Conservation (phyloP, 2,888 invertebrate species). For the Quadroppia sp. region DNA sequence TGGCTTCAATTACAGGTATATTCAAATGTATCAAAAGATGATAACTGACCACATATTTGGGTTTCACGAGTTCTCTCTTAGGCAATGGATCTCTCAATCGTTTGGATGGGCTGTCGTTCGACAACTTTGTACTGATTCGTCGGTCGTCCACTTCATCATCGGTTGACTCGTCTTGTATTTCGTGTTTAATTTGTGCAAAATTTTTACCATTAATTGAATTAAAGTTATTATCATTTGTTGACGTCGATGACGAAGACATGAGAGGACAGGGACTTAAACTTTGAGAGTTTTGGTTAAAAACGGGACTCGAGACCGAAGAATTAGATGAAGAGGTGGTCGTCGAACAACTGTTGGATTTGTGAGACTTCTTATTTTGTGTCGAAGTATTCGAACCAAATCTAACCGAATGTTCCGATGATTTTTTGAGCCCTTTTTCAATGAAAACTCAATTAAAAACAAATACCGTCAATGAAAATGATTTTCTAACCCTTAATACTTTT, state of each 20-base stretch:
- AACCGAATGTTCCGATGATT: constrained; percentile 43
- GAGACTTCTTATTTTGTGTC: background rate
- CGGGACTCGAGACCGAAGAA: background rate
- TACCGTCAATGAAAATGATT: background rate
- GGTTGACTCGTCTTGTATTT: constrained; percentile 39
- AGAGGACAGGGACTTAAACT: constrained; percentile 21
- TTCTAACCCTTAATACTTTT: constrained; percentile 46
- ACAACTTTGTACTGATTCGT: constrained; percentile 27
- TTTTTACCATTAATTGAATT: background rate
- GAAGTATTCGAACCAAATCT: constrained; percentile 8
- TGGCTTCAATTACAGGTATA: background rate
- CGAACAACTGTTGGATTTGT: background rate
- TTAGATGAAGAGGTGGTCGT: constrained; percentile 5
- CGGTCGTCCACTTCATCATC: constrained; percentile 42
- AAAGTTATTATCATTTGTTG: constrained; percentile 17
- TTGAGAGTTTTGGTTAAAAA: background rate
- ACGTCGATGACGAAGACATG: background rate
- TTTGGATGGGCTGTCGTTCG: background rate
- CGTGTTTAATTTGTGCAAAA: constrained; percentile 42
- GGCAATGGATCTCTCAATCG: background rate
- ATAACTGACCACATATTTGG: constrained; percentile 48
- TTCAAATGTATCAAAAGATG: background rate
- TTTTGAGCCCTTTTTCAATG: constrained; percentile 42
- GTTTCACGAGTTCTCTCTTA: constrained; percentile 44
- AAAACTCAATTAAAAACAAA: background rate